phyloP scores from a whole-genome alignment of 2,888 invertebrate genomes.

The Lutraria lutraria region DNA sequence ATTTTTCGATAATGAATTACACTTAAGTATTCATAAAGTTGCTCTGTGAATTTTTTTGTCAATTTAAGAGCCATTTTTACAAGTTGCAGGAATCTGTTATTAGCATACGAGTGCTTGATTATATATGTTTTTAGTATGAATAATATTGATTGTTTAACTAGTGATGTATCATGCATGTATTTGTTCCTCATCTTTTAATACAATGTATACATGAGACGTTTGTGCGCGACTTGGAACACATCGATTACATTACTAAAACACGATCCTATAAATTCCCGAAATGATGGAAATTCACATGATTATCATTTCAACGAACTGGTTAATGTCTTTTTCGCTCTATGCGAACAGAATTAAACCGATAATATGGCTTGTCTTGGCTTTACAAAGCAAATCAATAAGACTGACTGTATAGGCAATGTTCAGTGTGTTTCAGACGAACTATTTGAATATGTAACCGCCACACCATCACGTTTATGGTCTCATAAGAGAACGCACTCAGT shows the following conservation, averaged over 20 bases:
- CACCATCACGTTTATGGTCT: not conserved
- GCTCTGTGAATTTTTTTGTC: too few relatives aligned
- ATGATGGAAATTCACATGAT: not conserved
- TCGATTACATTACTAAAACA: not conserved
- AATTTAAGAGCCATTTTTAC: too few relatives aligned
- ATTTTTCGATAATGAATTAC: not conserved
- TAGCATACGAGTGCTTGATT: too few relatives aligned
- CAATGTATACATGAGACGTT: too few relatives aligned
- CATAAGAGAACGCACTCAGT: not conserved
- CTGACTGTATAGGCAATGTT: not conserved
- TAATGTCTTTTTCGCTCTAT: not conserved
- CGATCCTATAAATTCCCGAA: not conserved
- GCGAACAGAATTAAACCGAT: constrained; percentile 2
- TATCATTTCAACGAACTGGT: constrained; percentile 19
- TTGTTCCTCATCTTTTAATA: too few relatives aligned
- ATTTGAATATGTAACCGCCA: not conserved
- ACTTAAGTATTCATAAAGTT: not conserved
- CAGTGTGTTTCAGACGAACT: not conserved
- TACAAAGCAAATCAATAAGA: not conserved
- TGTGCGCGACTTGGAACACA: too few relatives aligned
- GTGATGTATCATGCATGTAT: too few relatives aligned
- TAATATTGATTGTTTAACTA: too few relatives aligned
- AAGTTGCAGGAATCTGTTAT: too few relatives aligned
- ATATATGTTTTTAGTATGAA: too few relatives aligned
- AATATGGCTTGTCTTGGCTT: constrained; percentile 7